These are phyloP conservation scores for Cyaniris semiargus DNA, from an alignment of 2,888 invertebrate species.

Conservation along the genomic window DNA sequence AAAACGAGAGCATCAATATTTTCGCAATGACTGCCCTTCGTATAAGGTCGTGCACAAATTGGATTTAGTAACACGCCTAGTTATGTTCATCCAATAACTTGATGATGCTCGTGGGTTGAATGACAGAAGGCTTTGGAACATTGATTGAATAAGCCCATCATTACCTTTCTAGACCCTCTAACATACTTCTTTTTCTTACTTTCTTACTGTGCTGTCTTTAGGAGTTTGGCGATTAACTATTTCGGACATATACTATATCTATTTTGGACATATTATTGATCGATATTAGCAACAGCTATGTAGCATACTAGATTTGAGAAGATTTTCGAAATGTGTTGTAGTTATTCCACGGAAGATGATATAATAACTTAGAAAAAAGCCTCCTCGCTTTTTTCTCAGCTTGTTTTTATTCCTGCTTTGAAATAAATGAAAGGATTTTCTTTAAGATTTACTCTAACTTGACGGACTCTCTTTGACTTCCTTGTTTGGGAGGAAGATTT, in stretches of 20 bases:
- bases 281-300: too few species aligned
- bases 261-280: too few species aligned
- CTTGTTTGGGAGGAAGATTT: not conserved
- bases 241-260: too few species aligned
- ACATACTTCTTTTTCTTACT: too few species aligned
- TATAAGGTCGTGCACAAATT: not conserved
- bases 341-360: too few species aligned
- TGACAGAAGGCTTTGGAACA: conserved; percentile 2
- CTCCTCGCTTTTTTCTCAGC: too few species aligned
- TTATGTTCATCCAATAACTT: conserved; percentile 16
- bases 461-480: not conserved
- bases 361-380: too few species aligned
- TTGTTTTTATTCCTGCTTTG: not conserved
- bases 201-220: not conserved
- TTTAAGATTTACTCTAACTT: not conserved
- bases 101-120: not conserved
- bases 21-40: not conserved
- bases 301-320: too few species aligned
- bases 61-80: conserved; percentile 2
- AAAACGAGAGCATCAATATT: not conserved
- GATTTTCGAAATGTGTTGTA: too few species aligned
- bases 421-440: not conserved
- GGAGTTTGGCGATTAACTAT: too few species aligned
- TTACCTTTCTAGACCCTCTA: too few species aligned
- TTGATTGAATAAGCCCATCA: not conserved